Base-by-base conservation (phyloP, 2,113 vertebrate species). In the Alethe diademata region DNA sequence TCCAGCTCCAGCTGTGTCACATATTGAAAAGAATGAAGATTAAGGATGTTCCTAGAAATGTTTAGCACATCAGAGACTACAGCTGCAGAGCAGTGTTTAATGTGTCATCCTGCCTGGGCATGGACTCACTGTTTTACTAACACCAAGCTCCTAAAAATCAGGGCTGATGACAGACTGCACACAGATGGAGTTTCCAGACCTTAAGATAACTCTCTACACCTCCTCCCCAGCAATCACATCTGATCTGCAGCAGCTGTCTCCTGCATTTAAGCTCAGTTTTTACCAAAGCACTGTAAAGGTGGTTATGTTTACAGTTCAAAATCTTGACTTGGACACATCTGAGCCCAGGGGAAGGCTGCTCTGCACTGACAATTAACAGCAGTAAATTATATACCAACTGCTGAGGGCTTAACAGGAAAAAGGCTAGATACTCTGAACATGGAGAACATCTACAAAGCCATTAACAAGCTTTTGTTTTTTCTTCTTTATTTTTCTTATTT, bases 161-260 rank as follows among this genome's bases (percentile, higher is more conserved):
- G 35, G 42, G 14, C 69, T 91, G 60, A 81, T 43, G 87, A 81
- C 83, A 88, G 64, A 83, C 45, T 70, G 54, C 75, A 70, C 25
- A 31, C 72, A 82, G 78, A 48, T 29, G 54, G 74, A 57, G n/a
- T 24, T 95, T 82, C 58, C 78, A 90, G 60, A 70, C n/a, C 85
- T 79, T 57, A 45, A 67, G 81, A 51, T 36, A 85, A 83, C 36
- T 66, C 74, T 67, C 14, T 31, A 20, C 76, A 80, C 31, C 92
- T 72, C 67, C 90, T 80, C 40, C 60, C 45, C 54, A 60, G 54
- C 69, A 61, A 73, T 25, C 56, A 69, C 54, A 80, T 64, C 72
- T 73, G 80, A 94, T 43, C 54, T 92, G 58, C 64, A 57, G 88
- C 81, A 95, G 78, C 62, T 93, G 74, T n/a, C 66, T 88, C 36